Conservation (phyloP, 2,113 vertebrate species). For the Sebastes schlegelii region DNA sequence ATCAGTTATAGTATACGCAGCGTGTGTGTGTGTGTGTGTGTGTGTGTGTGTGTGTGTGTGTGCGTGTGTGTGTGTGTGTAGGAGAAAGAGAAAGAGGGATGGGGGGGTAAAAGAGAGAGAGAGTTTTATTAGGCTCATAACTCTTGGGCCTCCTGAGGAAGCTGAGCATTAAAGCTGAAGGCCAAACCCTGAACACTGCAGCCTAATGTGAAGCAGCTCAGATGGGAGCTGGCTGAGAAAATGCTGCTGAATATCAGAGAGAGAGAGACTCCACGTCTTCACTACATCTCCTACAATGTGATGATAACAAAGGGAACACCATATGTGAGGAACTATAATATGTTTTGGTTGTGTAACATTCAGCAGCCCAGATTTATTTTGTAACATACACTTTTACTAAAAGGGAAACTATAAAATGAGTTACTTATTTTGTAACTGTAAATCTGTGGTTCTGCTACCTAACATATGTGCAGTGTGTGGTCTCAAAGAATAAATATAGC, state of each 20-base stretch:
- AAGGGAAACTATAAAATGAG: background rate
- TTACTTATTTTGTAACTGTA: background rate
- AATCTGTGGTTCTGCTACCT: background rate
- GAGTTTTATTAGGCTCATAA: constrained; percentile 75
- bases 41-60: constrained; percentile 8
- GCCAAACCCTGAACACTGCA: constrained; percentile 65
- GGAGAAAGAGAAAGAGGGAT: background rate
- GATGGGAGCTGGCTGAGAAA: constrained; percentile 34
- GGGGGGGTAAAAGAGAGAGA: constrained; percentile 6
- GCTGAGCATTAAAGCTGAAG: constrained; percentile 70
- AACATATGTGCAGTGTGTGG: background rate
- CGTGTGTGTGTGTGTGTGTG: too few relatives aligned
- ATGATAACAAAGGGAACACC: background rate
- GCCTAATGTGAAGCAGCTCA: constrained; percentile 63
- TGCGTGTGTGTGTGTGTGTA: background rate
- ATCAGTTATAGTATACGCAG: constrained; percentile 59
- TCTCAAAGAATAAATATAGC: background rate
- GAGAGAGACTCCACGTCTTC: constrained; percentile 13
- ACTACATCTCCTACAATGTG: background rate
- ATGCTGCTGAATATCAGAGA: constrained; percentile 32
- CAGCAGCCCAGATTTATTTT: background rate
- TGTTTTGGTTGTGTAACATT: background rate
- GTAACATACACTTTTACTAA: background rate
- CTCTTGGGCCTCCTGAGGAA: constrained; percentile 68
- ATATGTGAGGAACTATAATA: background rate